These are phyloP conservation scores for Nanorana parkeri DNA, from an alignment of 2,113 vertebrate genomes.

Conservation along the genomic window DNA sequence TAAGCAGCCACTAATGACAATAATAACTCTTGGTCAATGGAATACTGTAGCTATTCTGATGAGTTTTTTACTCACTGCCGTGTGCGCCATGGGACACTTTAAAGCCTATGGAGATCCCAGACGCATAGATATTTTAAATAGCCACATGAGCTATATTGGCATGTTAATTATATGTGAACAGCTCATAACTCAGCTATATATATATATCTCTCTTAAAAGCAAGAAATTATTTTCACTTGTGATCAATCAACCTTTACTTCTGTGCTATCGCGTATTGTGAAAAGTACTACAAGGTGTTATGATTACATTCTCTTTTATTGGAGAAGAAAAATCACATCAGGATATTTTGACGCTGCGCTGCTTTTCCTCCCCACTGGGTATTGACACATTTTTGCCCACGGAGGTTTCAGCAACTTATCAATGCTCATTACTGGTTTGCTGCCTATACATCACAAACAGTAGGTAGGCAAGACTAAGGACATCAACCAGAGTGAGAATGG, in stretches of 20 bases:
- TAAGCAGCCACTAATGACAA: neutral
- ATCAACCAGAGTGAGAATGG: conserved; percentile 45
- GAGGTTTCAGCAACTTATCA: conserved; percentile 46
- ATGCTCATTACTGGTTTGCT: conserved; percentile 43
- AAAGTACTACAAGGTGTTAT: conserved; percentile 4
- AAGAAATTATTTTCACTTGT: neutral
- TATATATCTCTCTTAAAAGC: neutral
- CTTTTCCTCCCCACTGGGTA: conserved; percentile 6
- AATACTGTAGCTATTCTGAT: conserved; percentile 30
- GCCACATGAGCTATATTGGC: neutral
- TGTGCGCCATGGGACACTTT: neutral
- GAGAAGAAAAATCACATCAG: conserved; percentile 34
- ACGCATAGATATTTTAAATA: conserved; percentile 7
- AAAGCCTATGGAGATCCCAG: conserved; percentile 2
- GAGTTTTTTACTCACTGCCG: conserved; percentile 31
- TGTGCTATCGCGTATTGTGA: neutral
- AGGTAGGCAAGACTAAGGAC: conserved; percentile 29
- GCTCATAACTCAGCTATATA: neutral
- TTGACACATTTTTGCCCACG: conserved; percentile 39
- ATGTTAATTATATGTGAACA: conserved; percentile 14
- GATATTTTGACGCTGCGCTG: conserved; percentile 12
- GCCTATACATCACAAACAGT: conserved; percentile 56
- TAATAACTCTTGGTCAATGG: conserved; percentile 2
- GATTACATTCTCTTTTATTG: conserved; percentile 32
- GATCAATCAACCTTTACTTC: conserved; percentile 30